These are phyloP conservation scores for Oligia strigilis DNA, from an alignment of 2,888 invertebrate genomes.

Conservation along the genomic window DNA sequence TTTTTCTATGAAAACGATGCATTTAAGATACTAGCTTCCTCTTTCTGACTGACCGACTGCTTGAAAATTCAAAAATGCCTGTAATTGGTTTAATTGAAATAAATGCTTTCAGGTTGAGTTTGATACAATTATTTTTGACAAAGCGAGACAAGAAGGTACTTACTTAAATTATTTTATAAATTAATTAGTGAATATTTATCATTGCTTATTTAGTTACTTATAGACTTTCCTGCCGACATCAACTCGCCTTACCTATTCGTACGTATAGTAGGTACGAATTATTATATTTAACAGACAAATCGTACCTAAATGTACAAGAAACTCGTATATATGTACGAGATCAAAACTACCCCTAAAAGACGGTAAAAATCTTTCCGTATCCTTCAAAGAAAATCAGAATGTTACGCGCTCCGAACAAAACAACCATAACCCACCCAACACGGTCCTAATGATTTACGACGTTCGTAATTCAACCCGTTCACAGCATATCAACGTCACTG, in stretches of 20 bases:
- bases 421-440: not conserved
- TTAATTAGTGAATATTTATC: too few species aligned
- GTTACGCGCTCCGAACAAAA: not conserved
- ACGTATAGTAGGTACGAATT: too few species aligned
- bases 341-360: not conserved
- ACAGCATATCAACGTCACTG: conserved; percentile 20
- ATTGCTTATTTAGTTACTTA: too few species aligned
- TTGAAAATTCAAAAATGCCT: not conserved
- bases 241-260: too few species aligned
- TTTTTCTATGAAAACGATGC: too few species aligned
- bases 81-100: not conserved
- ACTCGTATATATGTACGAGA: too few species aligned
- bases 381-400: not conserved
- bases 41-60: not conserved
- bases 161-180: not conserved
- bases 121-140: not conserved
- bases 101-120: not conserved
- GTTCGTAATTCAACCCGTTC: conserved; percentile 28
- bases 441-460: conserved; percentile 21
- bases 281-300: too few species aligned
- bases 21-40: not conserved
- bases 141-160: not conserved
- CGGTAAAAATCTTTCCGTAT: too few species aligned
- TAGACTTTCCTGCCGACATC: too few species aligned
- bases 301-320: not conserved